phyloP scores from a whole-genome alignment of 2,888 invertebrate genomes.

The Zaprionus bogoriensis region DNA sequence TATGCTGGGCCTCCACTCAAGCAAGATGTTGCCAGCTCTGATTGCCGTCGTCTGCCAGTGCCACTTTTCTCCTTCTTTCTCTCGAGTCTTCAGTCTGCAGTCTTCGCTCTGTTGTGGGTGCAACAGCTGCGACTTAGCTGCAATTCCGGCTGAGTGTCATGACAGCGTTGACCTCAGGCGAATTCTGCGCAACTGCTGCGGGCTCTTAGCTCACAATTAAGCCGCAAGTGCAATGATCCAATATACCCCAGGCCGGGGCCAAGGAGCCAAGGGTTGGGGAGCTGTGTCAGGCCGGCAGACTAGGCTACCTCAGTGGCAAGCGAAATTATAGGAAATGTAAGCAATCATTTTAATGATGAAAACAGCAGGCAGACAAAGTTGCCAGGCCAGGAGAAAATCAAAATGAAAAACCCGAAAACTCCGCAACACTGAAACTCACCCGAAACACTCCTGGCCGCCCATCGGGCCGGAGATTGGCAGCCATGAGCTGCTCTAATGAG shows the following conservation, averaged over 20 bases:
- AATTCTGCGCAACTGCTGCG: conserved; percentile 54
- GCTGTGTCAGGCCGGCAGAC: no score
- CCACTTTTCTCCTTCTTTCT: neutral
- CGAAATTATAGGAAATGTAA: conserved; percentile 40
- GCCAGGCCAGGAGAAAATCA: neutral
- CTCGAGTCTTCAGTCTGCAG: conserved; percentile 4
- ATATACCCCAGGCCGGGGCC: neutral
- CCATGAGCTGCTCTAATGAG: conserved; percentile 10
- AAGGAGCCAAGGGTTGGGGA: neutral
- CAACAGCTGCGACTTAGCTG: conserved; percentile 53
- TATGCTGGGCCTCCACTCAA: conserved; percentile 36
- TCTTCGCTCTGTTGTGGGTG: conserved; percentile 38
- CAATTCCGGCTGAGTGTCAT: conserved; percentile 52
- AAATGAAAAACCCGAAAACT: neutral
- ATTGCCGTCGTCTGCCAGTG: conserved; percentile 32
- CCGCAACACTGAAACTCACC: no score
- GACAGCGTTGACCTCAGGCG: conserved; percentile 68
- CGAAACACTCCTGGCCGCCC: no score
- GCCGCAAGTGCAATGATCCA: conserved; percentile 16
- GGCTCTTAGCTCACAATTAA: conserved; percentile 39
- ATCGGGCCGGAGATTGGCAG: neutral
- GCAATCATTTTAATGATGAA: conserved; percentile 54
- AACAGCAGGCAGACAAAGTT: neutral
- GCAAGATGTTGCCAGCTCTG: conserved; percentile 58
- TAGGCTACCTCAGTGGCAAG: conserved; percentile 23